Evolutionary conservation across 2,888 invertebrate species (phyloP), one percentile per base, ranked within the genome.

Genomic region (Brachyopa scutellaris): DNA sequence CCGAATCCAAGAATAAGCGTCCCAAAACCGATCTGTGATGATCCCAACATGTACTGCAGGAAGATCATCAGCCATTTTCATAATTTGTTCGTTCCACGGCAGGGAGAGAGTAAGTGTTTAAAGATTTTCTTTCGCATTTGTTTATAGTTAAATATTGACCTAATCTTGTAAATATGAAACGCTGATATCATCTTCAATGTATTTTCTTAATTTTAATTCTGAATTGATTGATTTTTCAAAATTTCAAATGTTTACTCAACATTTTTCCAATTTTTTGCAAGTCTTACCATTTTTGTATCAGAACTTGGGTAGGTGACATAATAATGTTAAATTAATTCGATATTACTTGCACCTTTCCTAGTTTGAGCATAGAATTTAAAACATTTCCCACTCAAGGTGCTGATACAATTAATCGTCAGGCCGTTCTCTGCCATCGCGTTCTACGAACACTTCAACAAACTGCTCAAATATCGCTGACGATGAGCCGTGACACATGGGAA

Each of bases 51-150:
- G 79, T 99, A 98, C 90, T 95, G 97, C 0, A 92, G 97, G 85
- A 96, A 95, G 90, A 98, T 99, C 87, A 94, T 99, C 45, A 94
- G 95, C 70, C 98, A 99, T 90, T 94, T 99, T 85, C 97, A 98
- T 89, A 98, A 98, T 90, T 92, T 99, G 59, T 99, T 99, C 90
- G 95, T 97, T 70, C 98, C 98, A 0, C 92, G 99, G 26, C 95
- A 95, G 87, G 97, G 97, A 87, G 97, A 97, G 93, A 97, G 98
- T 98, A 92, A 93, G 92, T 91, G 3, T 5, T 26, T 26, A 26
- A 26, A 26, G 6, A 26, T 5, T 5, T 5, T 26, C 3, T 6
- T 26, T 26, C 26, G 26, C 26, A 5, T 26, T 26, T 26, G 6
- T 26, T 26, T 26, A 6, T 3, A 26, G 26, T 26, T n/a, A n/a